Evolutionary conservation across 2,888 invertebrate genomes (phyloP).

Genomic region (Pachycephus smyrnensis): DNA sequence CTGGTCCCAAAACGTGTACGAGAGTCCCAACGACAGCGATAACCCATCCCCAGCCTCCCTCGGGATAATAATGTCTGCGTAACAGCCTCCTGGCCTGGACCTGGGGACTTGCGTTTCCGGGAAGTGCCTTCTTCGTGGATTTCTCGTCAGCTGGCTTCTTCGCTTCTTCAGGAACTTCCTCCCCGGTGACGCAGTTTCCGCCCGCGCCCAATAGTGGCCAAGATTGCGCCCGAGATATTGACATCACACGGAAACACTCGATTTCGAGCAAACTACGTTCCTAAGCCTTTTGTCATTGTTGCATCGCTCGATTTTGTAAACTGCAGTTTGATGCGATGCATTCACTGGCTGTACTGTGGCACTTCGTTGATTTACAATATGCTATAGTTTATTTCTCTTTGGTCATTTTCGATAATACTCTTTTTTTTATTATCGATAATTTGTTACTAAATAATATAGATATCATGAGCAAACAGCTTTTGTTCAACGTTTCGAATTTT

Average conservation of each 20-base stretch:
- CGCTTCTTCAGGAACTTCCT: slow-evolving; percentile 36
- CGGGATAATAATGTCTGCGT: slow-evolving; percentile 84
- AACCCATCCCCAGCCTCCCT: slow-evolving; percentile 90
- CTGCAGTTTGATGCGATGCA: neutral
- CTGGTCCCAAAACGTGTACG: slow-evolving; percentile 80
- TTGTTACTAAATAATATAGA: neutral
- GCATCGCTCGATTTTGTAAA: neutral
- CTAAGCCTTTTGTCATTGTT: neutral
- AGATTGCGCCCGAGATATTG: slow-evolving; percentile 69
- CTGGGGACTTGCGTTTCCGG: slow-evolving; percentile 56
- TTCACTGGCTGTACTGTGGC: neutral
- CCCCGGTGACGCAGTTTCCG: slow-evolving; percentile 39
- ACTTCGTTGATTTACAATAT: neutral
- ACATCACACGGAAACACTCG: slow-evolving; percentile 45
- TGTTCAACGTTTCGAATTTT: neutral
- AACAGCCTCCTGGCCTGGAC: slow-evolving; percentile 75
- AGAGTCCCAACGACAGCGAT: slow-evolving; percentile 74
- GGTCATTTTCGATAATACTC: neutral
- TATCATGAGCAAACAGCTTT: neutral
- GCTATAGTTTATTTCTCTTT: neutral
- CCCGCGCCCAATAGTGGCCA: slow-evolving; percentile 66
- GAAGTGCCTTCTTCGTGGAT: slow-evolving; percentile 13
- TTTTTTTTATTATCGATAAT: neutral
- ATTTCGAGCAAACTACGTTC: slow-evolving; percentile 2
- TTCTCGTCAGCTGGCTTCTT: slow-evolving; percentile 22